Evolutionary conservation across 2,888 invertebrate species (phyloP), one percentile per base, ranked within the genome.

Genomic region (Nipponacmea schrenckii): DNA sequence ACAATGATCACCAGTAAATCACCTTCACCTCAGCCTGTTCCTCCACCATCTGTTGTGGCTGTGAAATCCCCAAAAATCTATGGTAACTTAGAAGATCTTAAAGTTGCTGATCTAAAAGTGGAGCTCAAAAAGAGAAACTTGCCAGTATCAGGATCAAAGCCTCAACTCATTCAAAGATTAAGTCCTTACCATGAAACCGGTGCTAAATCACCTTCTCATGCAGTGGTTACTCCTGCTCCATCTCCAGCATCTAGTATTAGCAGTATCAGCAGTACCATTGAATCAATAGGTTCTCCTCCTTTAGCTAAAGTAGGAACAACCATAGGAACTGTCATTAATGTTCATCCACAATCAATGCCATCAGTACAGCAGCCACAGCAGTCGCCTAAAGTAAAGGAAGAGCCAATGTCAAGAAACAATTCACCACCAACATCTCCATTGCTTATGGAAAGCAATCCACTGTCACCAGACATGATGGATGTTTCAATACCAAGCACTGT

Each of bases 131-230:
- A 95, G 72, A 92, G 98, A 67, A 97, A 94, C 89, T 91, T 98
- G 74, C 96, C 97, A 7, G 98, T 98, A 0, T 97, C 97, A 15
- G 98, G 98, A 27, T 94, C 97, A 0, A 98, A 98, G 87, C 96
- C 97, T 12, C 96, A 97, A 87, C 90, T 98, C 62, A 94, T 98
- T 72, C 97, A 98, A 87, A 92, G 98, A 62, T 90, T 98, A 71
- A 94, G 94, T 78, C 94, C 90, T 7, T 90, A 86, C 81, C 86
- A 89, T 39, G 90, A 90, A 68, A 80, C 78, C 17, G 69, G 50
- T 56, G 70, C 64, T 24, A 70, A 65, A 27, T 70, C 70, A 26
- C 65, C 66, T 50, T 20, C 65, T 39, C 65, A 65, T 44, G 39
- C 64, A 48, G 65, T 69, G 7, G 31, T 62, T 44, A 50, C 66